phyloP scores from a whole-genome alignment of 2,888 invertebrate species.

The Chloromyia formosa region DNA sequence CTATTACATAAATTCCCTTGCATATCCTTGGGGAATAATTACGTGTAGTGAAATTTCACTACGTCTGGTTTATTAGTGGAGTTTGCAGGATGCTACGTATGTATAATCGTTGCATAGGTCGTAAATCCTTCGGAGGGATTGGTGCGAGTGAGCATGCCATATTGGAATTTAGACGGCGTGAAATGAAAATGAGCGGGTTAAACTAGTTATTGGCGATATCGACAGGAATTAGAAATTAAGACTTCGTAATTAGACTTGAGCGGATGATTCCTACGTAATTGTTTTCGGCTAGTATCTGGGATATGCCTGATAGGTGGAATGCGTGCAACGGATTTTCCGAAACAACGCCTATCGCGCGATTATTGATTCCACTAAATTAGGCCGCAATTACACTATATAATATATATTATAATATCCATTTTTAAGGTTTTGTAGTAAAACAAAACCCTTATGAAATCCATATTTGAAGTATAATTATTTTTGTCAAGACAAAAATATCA shows the following conservation, averaged over 20 bases:
- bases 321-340: no score
- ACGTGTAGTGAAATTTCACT: slow-evolving; percentile 39
- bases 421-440: no score
- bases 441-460: no score
- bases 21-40: slow-evolving; percentile 43
- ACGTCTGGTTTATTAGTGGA: slow-evolving; percentile 27
- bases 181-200: slow-evolving; percentile 21
- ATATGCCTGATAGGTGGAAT: no score
- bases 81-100: not conserved
- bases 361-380: no score
- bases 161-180: not conserved
- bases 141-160: not conserved
- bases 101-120: not conserved
- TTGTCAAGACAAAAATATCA: no score
- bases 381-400: no score
- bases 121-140: not conserved
- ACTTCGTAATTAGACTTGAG: slow-evolving; percentile 16
- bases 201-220: slow-evolving; percentile 31
- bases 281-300: no score
- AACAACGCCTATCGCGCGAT: no score
- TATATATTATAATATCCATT: no score
- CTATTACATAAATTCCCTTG: slow-evolving; percentile 40
- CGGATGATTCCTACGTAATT: no score
- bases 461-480: no score
- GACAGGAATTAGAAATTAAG: slow-evolving; percentile 15